A percentile compares a stretch with the other conserved stretches of the same genome.
Conservation (phyloP, 2,113 vertebrate species). For the Prietella phreatophila region DNA sequence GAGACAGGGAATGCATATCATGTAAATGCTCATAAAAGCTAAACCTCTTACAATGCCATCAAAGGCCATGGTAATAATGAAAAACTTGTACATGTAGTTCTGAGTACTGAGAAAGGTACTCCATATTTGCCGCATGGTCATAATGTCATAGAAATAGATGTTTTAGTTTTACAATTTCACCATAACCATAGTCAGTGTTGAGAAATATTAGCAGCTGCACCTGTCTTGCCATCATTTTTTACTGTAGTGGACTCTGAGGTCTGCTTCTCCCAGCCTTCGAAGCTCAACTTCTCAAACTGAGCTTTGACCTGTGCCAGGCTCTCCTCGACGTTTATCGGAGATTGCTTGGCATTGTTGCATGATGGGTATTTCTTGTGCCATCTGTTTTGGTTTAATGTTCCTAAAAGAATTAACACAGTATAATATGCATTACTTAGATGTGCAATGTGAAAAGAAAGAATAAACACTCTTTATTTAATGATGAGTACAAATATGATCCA, state of each 20-base stretch:
- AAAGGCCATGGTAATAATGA: neutral
- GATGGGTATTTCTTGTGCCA: constrained; percentile 93
- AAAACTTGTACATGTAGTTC: neutral
- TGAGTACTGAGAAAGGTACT: neutral
- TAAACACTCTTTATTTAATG: neutral
- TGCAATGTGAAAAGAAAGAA: neutral
- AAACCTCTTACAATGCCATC: constrained; percentile 12
- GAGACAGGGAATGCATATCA: constrained; percentile 30
- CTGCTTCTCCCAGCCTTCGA: constrained; percentile 84
- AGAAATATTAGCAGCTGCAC: constrained; percentile 64
- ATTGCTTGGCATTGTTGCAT: constrained; percentile 92
- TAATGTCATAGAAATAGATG: neutral
- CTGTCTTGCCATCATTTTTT: constrained; percentile 94
- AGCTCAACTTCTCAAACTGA: constrained; percentile 85
- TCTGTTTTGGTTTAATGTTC: constrained; percentile 89
- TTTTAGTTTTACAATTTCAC: neutral
- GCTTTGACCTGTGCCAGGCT: constrained; percentile 88
- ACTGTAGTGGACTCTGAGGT: constrained; percentile 78
- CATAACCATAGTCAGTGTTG: neutral
- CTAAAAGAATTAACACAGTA: constrained; percentile 62
- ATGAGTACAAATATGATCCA: neutral
- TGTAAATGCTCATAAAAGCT: constrained; percentile 5
- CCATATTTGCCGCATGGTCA: neutral
- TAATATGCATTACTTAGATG: neutral
- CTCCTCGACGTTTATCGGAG: constrained; percentile 94